Evolutionary conservation across 2,797 vertebrate species (phyloP).

Genomic region (Morelia viridis): DNA sequence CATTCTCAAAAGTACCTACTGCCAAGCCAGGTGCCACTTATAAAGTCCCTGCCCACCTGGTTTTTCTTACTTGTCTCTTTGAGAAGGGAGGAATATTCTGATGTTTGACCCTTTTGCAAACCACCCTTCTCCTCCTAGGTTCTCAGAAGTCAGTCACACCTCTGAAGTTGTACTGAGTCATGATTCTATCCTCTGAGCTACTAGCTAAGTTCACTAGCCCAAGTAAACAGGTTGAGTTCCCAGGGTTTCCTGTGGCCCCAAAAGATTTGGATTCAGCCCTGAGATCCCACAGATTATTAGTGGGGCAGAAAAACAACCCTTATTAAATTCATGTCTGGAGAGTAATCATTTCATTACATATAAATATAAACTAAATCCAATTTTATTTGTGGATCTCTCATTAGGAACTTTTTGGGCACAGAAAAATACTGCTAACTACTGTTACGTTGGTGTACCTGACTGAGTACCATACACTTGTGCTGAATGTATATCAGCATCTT

Average conservation of each 20-base stretch:
- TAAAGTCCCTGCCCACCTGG: neutral
- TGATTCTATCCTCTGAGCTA: neutral
- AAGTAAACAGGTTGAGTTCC: neutral
- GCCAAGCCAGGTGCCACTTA: neutral
- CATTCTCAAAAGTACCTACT: neutral
- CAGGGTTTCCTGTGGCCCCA: neutral
- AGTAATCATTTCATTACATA: neutral
- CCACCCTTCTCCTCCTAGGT: neutral
- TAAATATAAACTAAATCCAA: too few species aligned
- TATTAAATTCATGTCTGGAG: neutral
- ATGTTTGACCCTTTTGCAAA: neutral
- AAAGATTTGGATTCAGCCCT: neutral
- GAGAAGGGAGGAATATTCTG: neutral
- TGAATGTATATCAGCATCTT: too few species aligned
- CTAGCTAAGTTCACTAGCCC: neutral
- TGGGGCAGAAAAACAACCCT: neutral
- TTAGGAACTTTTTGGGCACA: too few species aligned
- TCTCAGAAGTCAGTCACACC: neutral
- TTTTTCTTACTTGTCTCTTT: neutral
- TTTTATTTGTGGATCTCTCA: too few species aligned
- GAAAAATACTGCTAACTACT: too few species aligned
- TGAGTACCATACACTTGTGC: too few species aligned
- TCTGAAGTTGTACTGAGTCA: neutral
- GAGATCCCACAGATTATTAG: neutral
- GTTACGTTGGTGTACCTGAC: too few species aligned